Evolutionary conservation across 2,797 vertebrate genomes (phyloP).

Genomic region (Aplochiton taeniatus): DNA sequence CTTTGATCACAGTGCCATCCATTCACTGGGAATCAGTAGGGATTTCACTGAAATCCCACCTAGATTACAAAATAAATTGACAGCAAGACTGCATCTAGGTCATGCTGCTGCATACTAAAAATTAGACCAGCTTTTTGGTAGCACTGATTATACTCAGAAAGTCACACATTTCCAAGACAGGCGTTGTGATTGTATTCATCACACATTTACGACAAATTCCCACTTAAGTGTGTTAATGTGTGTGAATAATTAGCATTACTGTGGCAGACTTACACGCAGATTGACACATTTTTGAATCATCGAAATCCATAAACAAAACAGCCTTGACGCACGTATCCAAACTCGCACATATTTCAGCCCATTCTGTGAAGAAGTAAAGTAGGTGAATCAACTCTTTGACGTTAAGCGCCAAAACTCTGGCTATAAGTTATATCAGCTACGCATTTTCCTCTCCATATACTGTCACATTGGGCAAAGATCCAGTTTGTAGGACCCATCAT

Average conservation of each 20-base stretch:
- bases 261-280: too few species aligned
- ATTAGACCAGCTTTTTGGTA: slow-evolving; percentile 62
- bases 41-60: slow-evolving; percentile 71
- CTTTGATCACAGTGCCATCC: slow-evolving; percentile 60
- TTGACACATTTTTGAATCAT: background rate
- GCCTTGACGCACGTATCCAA: slow-evolving; percentile 21
- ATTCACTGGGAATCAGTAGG: slow-evolving; percentile 62
- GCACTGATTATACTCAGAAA: too few species aligned
- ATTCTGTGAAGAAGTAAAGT: slow-evolving; percentile 53
- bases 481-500: slow-evolving; percentile 35
- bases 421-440: slow-evolving; percentile 58
- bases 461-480: slow-evolving; percentile 53
- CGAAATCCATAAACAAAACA: background rate
- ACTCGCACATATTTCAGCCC: slow-evolving; percentile 42
- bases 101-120: slow-evolving; percentile 58
- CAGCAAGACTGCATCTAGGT: slow-evolving; percentile 72
- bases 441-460: slow-evolving; percentile 53
- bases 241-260: too few species aligned
- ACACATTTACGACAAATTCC: too few species aligned
- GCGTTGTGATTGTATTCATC: too few species aligned
- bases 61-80: slow-evolving; percentile 79
- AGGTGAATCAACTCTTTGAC: slow-evolving; percentile 66
- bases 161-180: too few species aligned
- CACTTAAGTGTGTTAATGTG: too few species aligned
- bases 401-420: slow-evolving; percentile 54